These are phyloP conservation scores for Copsychus sechellarum DNA, from an alignment of 2,113 vertebrate species.

Conservation along the genomic window DNA sequence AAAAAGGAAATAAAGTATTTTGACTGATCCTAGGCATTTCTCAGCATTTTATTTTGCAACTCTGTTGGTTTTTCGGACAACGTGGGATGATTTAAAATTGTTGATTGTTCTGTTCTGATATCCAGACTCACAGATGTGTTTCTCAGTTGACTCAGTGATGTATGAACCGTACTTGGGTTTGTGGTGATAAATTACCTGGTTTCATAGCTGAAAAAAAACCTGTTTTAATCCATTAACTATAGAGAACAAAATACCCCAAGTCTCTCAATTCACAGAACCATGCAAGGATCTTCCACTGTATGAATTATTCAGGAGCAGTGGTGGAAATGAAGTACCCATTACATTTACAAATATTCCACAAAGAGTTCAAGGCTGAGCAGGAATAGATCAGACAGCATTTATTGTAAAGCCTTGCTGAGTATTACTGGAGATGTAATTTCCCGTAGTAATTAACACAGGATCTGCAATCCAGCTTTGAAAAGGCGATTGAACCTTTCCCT, in stretches of 20 bases:
- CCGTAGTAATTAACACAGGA: conserved; percentile 4
- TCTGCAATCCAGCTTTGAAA: conserved; percentile 35
- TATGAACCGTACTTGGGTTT: not conserved
- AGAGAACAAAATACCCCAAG: conserved; percentile 37
- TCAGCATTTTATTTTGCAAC: not conserved
- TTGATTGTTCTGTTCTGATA: not conserved
- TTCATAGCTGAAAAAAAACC: conserved; percentile 26
- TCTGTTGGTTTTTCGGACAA: conserved; percentile 2
- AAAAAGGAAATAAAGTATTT: conserved; percentile 1
- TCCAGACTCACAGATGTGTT: not conserved
- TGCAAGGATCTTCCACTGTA: conserved; percentile 17
- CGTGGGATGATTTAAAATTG: not conserved
- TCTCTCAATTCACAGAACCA: not conserved
- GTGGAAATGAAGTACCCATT: conserved; percentile 56
- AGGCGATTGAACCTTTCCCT: conserved; percentile 24
- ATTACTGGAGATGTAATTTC: conserved; percentile 36
- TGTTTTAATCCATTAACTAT: conserved; percentile 49
- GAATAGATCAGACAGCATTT: conserved; percentile 54
- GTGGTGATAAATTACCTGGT: conserved; percentile 50
- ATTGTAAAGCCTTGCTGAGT: conserved; percentile 43
- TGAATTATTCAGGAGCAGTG: conserved; percentile 66
- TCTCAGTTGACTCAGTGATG: conserved; percentile 13
- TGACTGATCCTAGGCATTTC: not conserved
- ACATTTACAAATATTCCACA: conserved; percentile 64
- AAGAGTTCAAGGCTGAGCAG: conserved; percentile 54